Evolutionary conservation across 2,113 vertebrate genomes (phyloP), one percentile per base, ranked within the genome.

Genomic region (Neolamprologus tretocephalus): DNA sequence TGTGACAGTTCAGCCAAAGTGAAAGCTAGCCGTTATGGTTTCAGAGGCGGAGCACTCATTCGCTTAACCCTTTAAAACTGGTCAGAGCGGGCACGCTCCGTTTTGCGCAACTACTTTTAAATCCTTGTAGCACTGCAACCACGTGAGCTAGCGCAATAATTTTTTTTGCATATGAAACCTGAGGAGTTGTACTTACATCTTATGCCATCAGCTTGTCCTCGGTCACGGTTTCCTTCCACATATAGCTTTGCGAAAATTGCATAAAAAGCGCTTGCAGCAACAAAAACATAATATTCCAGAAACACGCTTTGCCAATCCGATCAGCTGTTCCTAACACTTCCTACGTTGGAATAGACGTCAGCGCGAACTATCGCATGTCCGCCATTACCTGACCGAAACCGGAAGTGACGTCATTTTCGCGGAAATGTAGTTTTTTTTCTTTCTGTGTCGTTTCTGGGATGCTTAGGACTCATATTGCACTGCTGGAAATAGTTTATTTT

Each of bases 191-290:
- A 7, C 42, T 47, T 16, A 1, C 13, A 45, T 45, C 13, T 45
- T 47, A 47, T 47, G 0, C 42, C 6, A 47, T 45, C 42, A 45
- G 42, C 42, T 45, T 45, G 13, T 45, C 13, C 13, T 45, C 0
- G 2, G 13, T 45, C 13, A 45, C 13, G 0, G 0, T 45, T 45
- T 45, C 1, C 42, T 45, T 45, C 13, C 42, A 45, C 42, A 16
- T 45, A 16, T 0, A 45, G 6, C 0, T 45, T 45, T 45, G 42
- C 13, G 0, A 45, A 45, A 45, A 45, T 0, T 45, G 42, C 42
- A 45, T 1, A 45, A 1, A 45, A 45, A 45, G 13, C 42, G 0
- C 13, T 45, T 45, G 13, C 13, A 45, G 42, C 42, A 45, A 45
- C 42, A 45, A 45, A 45, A 45, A 45, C 3, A 16, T 4, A 45